These are phyloP conservation scores for Actinernus sp. DNA, from an alignment of 92 coral and sea anemone genomes.

Conservation along the genomic window DNA sequence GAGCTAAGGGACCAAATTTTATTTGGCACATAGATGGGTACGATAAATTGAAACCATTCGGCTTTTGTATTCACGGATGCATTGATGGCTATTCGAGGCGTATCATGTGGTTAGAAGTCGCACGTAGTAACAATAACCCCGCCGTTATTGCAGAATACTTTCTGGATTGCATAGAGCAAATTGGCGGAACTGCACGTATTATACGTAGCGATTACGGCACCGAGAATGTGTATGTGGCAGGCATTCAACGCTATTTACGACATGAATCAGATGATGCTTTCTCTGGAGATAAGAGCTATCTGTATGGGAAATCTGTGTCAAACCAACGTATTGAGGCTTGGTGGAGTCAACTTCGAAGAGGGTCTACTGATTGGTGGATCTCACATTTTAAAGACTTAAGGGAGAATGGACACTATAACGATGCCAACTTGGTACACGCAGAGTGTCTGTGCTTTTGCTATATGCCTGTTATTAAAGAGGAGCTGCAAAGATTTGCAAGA, in stretches of 20 bases:
- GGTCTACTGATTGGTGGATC: constrained; percentile 47
- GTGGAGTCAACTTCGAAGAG: constrained; percentile 46
- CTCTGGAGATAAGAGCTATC: constrained; percentile 28
- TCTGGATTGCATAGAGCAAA: constrained; percentile 55
- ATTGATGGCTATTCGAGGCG: constrained; percentile 34
- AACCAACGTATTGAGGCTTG: constrained; percentile 55
- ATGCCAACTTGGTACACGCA: constrained; percentile 27
- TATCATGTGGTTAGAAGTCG: constrained; percentile 68
- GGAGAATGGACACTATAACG: constrained; percentile 28
- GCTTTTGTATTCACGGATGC: constrained; percentile 34
- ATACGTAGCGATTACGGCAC: constrained; percentile 39
- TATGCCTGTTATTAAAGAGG: constrained; percentile 35
- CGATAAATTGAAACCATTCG: constrained; percentile 24
- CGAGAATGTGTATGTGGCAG: constrained; percentile 33
- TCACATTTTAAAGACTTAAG: constrained; percentile 43
- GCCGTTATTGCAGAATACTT: constrained; percentile 39
- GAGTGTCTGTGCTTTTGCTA: constrained; percentile 44
- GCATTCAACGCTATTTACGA: constrained; percentile 33
- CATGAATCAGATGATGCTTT: constrained; percentile 23
- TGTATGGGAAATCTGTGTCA: constrained; percentile 40
- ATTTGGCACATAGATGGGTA: constrained; percentile 36
- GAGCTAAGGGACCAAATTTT: constrained; percentile 44
- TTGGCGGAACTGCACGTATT: constrained; percentile 42
- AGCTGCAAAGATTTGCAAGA: constrained; percentile 32
- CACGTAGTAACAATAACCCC: constrained; percentile 55